phyloP scores from a whole-genome alignment of 2,797 vertebrate species.

The Parauchenoglanis punctatus region DNA sequence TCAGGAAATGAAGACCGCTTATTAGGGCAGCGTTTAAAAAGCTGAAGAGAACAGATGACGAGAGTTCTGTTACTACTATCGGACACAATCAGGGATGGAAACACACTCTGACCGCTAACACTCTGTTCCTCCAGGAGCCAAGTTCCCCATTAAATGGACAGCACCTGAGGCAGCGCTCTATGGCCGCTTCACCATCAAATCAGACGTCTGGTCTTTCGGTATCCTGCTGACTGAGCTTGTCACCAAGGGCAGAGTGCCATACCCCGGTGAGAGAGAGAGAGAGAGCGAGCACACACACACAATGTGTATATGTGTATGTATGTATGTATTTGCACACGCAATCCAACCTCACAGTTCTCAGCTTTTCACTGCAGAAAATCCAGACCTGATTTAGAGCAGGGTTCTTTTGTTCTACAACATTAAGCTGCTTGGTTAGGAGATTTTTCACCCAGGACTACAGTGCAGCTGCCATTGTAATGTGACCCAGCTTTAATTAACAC shows the following conservation, averaged over 20 bases:
- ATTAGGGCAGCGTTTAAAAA: neutral
- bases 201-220: conserved; percentile 96
- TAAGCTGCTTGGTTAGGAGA: neutral
- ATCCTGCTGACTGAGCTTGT: conserved; percentile 96
- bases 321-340: no score
- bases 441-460: neutral
- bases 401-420: neutral
- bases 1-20: neutral
- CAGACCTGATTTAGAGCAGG: neutral
- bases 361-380: neutral
- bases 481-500: conserved; percentile 31
- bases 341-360: no score
- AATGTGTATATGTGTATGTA: no score
- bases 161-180: conserved; percentile 94
- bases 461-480: conserved; percentile 23
- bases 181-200: conserved; percentile 97
- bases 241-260: conserved; percentile 95
- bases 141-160: conserved; percentile 98
- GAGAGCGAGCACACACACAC: no score
- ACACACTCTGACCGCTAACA: neutral
- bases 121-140: conserved; percentile 81
- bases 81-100: neutral
- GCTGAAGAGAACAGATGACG: neutral
- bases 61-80: neutral
- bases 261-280: conserved; percentile 82